Percentiles rank a stretch among this genome's conserved stretches.
These are phyloP conservation scores for Hypotaenidia okinawae DNA, from an alignment of 2,797 vertebrate genomes.

Conservation along the genomic window DNA sequence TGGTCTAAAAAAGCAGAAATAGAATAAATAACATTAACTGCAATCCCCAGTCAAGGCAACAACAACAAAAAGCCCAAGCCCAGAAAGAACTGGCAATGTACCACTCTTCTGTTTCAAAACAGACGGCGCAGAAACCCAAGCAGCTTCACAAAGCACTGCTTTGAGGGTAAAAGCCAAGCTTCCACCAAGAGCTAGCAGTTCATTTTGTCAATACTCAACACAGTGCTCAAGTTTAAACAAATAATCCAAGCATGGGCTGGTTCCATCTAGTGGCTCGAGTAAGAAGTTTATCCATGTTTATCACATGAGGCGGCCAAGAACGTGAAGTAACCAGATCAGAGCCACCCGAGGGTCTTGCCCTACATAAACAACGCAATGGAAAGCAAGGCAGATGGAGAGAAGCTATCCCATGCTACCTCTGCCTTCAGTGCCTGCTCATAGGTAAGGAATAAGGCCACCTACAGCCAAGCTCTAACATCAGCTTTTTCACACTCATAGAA, in stretches of 20 bases:
- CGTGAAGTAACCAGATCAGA: constrained; percentile 39
- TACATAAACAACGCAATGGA: constrained; percentile 46
- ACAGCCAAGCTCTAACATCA: background rate
- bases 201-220: constrained; percentile 25
- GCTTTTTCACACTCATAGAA: background rate
- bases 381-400: constrained; percentile 11
- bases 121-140: background rate
- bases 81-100: background rate
- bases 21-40: background rate
- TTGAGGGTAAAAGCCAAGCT: constrained; percentile 33
- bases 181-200: background rate
- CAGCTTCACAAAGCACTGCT: constrained; percentile 26
- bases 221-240: constrained; percentile 47
- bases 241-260: background rate
- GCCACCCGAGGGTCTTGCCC: constrained; percentile 32
- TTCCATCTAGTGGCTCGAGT: constrained; percentile 43
- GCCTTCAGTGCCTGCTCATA: constrained; percentile 14
- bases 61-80: background rate
- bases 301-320: background rate
- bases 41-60: background rate
- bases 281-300: constrained; percentile 40
- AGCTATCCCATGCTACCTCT: background rate
- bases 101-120: background rate
- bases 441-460: constrained; percentile 9
- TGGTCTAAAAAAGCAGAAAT: background rate